Evolutionary conservation across 2,797 vertebrate genomes (phyloP), one percentile per base, ranked within the genome.

Genomic region (Pempheris klunzingeri): DNA sequence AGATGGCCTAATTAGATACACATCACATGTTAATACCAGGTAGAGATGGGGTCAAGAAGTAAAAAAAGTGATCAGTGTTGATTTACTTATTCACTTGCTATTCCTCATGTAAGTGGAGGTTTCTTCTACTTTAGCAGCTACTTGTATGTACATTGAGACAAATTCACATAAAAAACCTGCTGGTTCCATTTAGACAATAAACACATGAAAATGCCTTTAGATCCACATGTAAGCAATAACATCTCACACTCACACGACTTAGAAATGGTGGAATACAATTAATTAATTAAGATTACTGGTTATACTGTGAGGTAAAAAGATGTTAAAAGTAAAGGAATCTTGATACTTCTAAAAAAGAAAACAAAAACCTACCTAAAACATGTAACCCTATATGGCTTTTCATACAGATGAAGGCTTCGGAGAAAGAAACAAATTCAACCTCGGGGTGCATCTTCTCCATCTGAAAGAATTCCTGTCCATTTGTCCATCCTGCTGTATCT

Each of bases 241-340:
- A 70, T 34, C 20, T 62, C 44, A 59, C 59, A 14, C 57, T 66
- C n/a, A 39, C 18, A 10, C 7, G 22, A n/a, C 50, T 24, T 20
- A 39, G 9, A 74, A 59, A 58, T 26, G 58, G 36, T 61, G 75
- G 78, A 47, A 81, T 66, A 57, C 32, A 64, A 13, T 69, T 38
- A 28, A 28, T 26, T 47, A 17, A 39, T 47, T 41, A 30, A 41
- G 12, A 69, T 30, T 6, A 81, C 28, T 61, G 65, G 53, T 62
- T 60, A 44, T 58, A 65, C 43, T 22, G 74, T 54, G 61, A 81
- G 62, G 61, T 78, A 73, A 73, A 67, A 79, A 71, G 1, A 61
- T 63, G 44, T 22, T 36, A 52, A 74, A 60, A 74, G 50, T 74
- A 18, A 71, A 75, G 32, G 57, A 83, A 61, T 14, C n/a, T 41